Evolutionary conservation across 2,888 invertebrate genomes (phyloP).

Genomic region (Cerceris ruficornis): DNA sequence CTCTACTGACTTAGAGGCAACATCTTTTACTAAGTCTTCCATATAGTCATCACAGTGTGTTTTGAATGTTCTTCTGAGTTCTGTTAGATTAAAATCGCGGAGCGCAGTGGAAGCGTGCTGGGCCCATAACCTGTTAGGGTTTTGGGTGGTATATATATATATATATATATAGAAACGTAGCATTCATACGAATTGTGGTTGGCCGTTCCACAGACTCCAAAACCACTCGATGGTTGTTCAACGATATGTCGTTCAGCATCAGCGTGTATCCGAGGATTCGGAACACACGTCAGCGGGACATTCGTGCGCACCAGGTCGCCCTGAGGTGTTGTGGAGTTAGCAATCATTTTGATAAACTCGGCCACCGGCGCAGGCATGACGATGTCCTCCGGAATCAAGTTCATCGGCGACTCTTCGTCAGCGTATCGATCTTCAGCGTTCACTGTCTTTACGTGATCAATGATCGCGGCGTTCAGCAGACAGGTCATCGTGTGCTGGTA

Average conservation of each 20-base stretch:
- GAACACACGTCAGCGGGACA: constrained; percentile 6
- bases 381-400: constrained; percentile 19
- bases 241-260: not conserved
- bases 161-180: no score
- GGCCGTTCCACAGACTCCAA: no score
- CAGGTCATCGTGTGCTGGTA: constrained; percentile 30
- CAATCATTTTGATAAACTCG: constrained; percentile 19
- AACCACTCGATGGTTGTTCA: no score
- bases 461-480: constrained; percentile 26
- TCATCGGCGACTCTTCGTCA: constrained; percentile 22
- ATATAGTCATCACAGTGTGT: no score
- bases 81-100: no score
- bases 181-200: constrained; percentile 41
- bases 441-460: constrained; percentile 19
- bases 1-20: no score
- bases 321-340: constrained; percentile 15
- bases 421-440: constrained; percentile 37
- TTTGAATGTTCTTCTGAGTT: no score
- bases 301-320: constrained; percentile 25
- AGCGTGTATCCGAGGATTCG: constrained; percentile 1
- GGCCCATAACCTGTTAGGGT: no score
- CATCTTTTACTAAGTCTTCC: no score
- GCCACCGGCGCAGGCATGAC: constrained; percentile 20
- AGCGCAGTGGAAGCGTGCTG: no score
- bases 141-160: no score